Evolutionary conservation across 2,888 invertebrate species (phyloP), one percentile per base, ranked within the genome.

Genomic region (Tholera decimalis): DNA sequence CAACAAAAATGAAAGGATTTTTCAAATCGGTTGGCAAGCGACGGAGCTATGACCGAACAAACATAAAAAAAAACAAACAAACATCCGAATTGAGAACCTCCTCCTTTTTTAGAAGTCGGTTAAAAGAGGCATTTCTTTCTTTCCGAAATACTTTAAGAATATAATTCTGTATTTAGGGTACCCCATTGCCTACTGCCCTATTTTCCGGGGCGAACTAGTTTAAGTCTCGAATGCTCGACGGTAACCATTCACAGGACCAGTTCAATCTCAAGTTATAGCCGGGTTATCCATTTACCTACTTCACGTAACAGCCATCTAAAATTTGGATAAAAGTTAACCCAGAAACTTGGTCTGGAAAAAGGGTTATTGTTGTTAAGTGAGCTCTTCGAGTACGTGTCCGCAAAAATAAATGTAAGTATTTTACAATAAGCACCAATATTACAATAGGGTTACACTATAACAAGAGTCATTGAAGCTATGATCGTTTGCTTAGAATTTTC

Each of bases 221-320:
- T 33, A 28, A 9, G 44, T n/a, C 26, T 33, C 37, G 20, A 46
- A 24, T 3, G 35, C 33, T 15, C 9, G 22, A 41, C 22, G 11
- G 15, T 58, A n/a, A 11, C 58, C 20, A 58, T 58, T 50, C 22
- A 15, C n/a, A 20, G 22, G 13, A n/a, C 3, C 33, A 33, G 51
- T 67, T 47, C 71, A 72, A 72, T 72, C 26, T 49, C 18, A 13
- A 4, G 20, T 61, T 69, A 72, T 61, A 28, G 76, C 61, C 13
- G 54, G 7, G 8, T 41, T 37, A 39, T 22, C 50, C 43, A 46
- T 69, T 76, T 24, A 72, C 70, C 70, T 56, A 53, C n/a, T 61
- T 68, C 53, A 15, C 22, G 20, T 13, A 43, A 33, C 20, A 43
- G 20, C 28, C 15, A 22, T 24, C 22, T 6, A 22, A 44, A 30